Base-by-base conservation (phyloP, 2,797 vertebrate species). In the Chromobotia macracanthus region DNA sequence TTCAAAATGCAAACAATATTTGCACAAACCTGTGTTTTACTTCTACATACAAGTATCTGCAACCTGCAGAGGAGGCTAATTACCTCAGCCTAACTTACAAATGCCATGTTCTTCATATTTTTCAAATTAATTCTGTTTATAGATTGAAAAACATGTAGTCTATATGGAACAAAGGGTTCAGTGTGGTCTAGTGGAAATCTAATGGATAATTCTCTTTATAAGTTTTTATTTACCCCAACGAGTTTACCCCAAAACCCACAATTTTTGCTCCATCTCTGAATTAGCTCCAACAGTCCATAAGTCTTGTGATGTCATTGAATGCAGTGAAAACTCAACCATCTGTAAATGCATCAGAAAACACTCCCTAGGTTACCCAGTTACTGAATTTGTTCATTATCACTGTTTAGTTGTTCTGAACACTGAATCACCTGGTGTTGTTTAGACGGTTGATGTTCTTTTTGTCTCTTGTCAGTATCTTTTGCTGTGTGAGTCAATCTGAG, bases 401-500 rank as follows among this genome's bases (percentile, higher is more conserved):
- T 19, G 31, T 35, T 46, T 21, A 16, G 44, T 53, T 53, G 25
- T 63, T 53, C 3, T 53, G 19, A 12, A 66, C 18, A 6, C 18
- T 13, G 58, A 46, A 19, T 19, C 25, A 11, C 46, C 46, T 16
- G 11, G 60, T 23, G 35, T 51, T 61, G 8, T 72, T 72, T 72
- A 2, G 79, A 88, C 81, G 85, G 86, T 88, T 86, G 16, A 41
- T 53, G 1, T 28, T 21, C 11, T 15, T 72, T 31, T 3, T 55
- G 21, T 61, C 23, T 69, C 35, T 70, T 70, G 55, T 25, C 75
- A 72, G 7, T 31, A 44, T 50, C 3, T 70, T 51, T 35, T 65
- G n/a, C 19, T 63, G 41, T 21, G 35, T 56, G 48, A 67, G 44
- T 12, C 9, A 35, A 50, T 71, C 35, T 55, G 46, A 68, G 25